Evolutionary conservation across 2,113 vertebrate species (phyloP).

Genomic region (Oryzias woworae): DNA sequence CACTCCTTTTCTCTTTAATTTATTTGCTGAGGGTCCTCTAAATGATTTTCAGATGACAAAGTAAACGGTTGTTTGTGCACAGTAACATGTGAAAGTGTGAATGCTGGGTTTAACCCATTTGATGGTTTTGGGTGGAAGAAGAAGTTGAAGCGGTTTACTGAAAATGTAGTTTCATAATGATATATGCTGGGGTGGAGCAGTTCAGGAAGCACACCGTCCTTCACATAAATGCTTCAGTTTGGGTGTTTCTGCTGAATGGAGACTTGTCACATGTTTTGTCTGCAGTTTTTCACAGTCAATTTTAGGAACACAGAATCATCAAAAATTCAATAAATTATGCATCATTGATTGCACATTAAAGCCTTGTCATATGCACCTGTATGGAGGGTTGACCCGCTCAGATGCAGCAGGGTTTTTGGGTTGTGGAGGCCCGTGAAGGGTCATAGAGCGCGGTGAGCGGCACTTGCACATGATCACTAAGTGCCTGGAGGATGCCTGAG

Average conservation of each 20-base stretch:
- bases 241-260: neutral
- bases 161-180: conserved; percentile 57
- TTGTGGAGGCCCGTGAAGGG: too few relatives aligned
- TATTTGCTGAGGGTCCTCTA: neutral
- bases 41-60: neutral
- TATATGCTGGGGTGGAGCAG: conserved; percentile 19
- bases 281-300: too few relatives aligned
- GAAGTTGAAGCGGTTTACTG: conserved; percentile 38
- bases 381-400: too few relatives aligned
- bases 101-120: conserved; percentile 37
- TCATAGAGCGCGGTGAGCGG: too few relatives aligned
- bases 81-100: conserved; percentile 7
- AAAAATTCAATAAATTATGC: too few relatives aligned
- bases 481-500: too few relatives aligned
- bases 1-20: neutral
- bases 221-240: neutral
- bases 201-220: neutral
- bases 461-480: too few relatives aligned
- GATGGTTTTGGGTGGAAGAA: conserved; percentile 56
- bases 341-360: too few relatives aligned
- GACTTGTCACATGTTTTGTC: too few relatives aligned
- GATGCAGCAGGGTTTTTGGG: too few relatives aligned
- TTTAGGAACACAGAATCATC: too few relatives aligned
- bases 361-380: too few relatives aligned
- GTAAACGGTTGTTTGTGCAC: conserved; percentile 15